Percentiles rank a stretch among this genome's conserved stretches.
phyloP scores from a whole-genome alignment of 2,888 invertebrate genomes.

The Oscheius sp. region DNA sequence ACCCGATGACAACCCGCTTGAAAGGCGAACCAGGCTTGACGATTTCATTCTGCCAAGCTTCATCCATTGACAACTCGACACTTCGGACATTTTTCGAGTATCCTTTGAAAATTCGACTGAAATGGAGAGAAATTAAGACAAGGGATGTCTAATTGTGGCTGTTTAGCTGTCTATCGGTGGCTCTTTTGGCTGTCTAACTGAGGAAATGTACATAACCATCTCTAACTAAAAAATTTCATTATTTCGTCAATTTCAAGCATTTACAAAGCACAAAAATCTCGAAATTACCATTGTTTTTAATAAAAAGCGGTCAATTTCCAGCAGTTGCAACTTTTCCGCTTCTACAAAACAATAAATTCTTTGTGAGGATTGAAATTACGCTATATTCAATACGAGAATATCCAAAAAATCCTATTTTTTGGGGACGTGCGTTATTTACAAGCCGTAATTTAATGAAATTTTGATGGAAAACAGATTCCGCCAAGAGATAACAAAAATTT shows the following conservation, averaged over 20 bases:
- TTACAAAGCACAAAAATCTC: too few species aligned
- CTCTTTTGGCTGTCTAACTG: too few species aligned
- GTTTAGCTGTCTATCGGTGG: too few species aligned
- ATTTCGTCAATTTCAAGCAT: too few species aligned
- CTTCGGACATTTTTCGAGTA: constrained; percentile 64
- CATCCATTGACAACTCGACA: constrained; percentile 63
- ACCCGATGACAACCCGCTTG: constrained; percentile 71
- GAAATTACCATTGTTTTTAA: too few species aligned
- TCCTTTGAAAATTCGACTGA: constrained; percentile 68
- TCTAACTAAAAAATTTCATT: too few species aligned
- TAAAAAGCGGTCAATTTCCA: too few species aligned
- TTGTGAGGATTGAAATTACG: too few species aligned
- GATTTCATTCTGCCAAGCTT: constrained; percentile 70
- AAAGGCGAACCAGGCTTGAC: constrained; percentile 67
- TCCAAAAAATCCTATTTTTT: neutral
- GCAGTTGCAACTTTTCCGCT: too few species aligned
- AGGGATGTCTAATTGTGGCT: too few species aligned
- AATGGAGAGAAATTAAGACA: constrained; percentile 9
- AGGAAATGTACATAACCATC: too few species aligned
- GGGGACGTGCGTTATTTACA: neutral
- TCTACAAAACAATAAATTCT: too few species aligned
- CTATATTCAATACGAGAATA: neutral
- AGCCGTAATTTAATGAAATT: neutral
- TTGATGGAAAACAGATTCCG: neutral
- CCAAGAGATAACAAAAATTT: neutral